Conservation (phyloP, 2,888 invertebrate genomes). For the Cephus runcator region DNA sequence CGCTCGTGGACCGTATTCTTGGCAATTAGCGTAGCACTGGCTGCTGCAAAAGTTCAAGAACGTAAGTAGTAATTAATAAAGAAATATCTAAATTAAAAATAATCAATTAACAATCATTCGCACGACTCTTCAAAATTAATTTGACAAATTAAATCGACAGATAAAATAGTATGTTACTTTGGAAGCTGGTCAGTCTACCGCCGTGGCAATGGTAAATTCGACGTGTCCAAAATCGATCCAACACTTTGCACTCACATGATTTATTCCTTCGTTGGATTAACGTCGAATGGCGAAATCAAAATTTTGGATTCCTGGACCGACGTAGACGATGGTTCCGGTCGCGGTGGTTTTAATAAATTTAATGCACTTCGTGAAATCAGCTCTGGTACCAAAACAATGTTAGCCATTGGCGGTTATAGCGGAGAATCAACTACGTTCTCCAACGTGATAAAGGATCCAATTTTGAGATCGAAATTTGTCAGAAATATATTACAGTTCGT, state of each 20-base stretch:
- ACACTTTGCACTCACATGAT: conserved; percentile 79
- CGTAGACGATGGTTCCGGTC: conserved; percentile 28
- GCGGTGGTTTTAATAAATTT: conserved; percentile 70
- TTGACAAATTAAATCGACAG: conserved; percentile 56
- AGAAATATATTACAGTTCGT: conserved; percentile 70
- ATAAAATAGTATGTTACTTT: conserved; percentile 78
- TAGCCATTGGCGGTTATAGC: conserved; percentile 80
- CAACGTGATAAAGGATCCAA: conserved; percentile 64
- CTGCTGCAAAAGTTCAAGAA: not conserved
- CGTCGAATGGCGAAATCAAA: conserved; percentile 67
- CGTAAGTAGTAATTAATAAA: not conserved
- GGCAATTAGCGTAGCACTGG: not conserved
- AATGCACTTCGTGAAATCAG: conserved; percentile 68
- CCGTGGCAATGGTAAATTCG: conserved; percentile 72
- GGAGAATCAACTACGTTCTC: conserved; percentile 74
- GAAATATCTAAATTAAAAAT: not conserved
- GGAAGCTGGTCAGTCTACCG: conserved; percentile 83
- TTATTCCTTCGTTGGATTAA: conserved; percentile 79
- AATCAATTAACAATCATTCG: not conserved
- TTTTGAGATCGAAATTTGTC: conserved; percentile 68
- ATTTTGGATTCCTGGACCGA: conserved; percentile 71
- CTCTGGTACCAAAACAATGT: conserved; percentile 69
- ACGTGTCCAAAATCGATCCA: conserved; percentile 75
- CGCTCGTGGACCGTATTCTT: not conserved
- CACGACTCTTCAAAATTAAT: not conserved